A percentile compares a stretch with the other conserved stretches of the same genome.
Evolutionary conservation across 2,113 vertebrate species (phyloP).

Genomic region (Bubo blakistoni): DNA sequence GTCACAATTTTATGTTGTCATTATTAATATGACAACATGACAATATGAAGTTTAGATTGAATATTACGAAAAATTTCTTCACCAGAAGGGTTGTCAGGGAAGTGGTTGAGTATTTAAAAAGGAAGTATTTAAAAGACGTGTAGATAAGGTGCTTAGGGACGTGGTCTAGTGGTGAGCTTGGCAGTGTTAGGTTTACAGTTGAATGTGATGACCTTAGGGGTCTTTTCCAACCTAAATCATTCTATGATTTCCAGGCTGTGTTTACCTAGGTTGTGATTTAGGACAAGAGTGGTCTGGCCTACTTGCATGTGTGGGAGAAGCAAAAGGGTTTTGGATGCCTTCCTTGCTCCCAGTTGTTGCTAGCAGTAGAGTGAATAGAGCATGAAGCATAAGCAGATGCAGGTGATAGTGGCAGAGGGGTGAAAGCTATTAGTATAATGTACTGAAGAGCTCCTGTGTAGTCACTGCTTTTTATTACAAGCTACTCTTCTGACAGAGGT

Average conservation of each 20-base stretch:
- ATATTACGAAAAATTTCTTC: neutral
- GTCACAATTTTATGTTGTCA: neutral
- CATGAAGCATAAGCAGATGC: neutral
- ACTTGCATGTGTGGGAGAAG: neutral
- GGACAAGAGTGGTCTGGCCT: neutral
- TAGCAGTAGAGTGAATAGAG: neutral
- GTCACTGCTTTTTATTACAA: neutral
- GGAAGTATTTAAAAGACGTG: neutral
- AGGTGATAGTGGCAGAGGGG: neutral
- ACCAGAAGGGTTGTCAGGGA: neutral
- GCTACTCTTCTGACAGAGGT: neutral
- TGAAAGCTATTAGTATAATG: neutral
- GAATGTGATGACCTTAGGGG: neutral
- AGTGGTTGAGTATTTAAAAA: neutral
- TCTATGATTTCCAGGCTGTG: neutral
- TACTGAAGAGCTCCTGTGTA: neutral
- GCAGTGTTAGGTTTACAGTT: neutral
- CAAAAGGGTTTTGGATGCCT: neutral
- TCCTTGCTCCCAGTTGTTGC: neutral
- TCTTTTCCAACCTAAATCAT: neutral
- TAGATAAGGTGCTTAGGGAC: neutral
- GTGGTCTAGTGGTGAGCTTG: neutral
- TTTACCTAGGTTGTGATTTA: neutral
- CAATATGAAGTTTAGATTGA: neutral
- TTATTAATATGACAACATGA: neutral